phyloP scores from a whole-genome alignment of 2,888 invertebrate genomes.

The Lymantria dispar region DNA sequence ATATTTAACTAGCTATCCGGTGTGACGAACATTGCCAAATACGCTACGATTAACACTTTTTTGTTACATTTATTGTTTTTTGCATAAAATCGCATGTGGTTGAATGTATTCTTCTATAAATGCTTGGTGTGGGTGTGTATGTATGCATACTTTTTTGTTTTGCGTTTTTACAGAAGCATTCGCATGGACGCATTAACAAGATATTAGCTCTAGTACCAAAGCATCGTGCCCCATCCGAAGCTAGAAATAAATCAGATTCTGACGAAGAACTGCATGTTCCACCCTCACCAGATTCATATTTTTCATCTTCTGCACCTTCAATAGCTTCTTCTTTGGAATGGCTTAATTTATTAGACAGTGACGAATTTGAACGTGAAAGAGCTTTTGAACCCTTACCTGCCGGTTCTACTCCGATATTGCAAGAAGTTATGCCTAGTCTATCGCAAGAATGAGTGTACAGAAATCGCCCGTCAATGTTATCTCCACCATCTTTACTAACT shows the following conservation, averaged over 20 bases:
- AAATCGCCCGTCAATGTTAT: constrained; percentile 10
- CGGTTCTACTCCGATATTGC: constrained; percentile 3
- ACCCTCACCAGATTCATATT: background rate
- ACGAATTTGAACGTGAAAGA: background rate
- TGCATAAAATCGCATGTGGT: no score
- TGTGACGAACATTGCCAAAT: no score
- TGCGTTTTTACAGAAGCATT: no score
- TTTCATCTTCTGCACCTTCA: background rate
- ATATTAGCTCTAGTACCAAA: no score
- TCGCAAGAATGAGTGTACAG: constrained; percentile 10
- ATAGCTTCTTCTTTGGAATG: constrained; percentile 1
- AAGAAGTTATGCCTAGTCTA: constrained; percentile 10
- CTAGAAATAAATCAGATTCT: background rate
- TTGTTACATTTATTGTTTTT: no score
- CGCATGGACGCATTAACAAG: no score
- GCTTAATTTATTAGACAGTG: constrained; percentile 3
- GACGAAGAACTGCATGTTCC: background rate
- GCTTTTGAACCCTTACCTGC: background rate
- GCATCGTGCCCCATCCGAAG: background rate
- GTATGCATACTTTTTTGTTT: no score
- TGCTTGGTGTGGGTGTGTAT: no score
- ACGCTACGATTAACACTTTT: no score
- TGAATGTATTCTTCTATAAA: no score
- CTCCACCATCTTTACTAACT: constrained; percentile 5
- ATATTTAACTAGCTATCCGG: no score